Conservation (phyloP, 53 echinoderm and acorn worm genomes). For the Apostichopus leukothele region DNA sequence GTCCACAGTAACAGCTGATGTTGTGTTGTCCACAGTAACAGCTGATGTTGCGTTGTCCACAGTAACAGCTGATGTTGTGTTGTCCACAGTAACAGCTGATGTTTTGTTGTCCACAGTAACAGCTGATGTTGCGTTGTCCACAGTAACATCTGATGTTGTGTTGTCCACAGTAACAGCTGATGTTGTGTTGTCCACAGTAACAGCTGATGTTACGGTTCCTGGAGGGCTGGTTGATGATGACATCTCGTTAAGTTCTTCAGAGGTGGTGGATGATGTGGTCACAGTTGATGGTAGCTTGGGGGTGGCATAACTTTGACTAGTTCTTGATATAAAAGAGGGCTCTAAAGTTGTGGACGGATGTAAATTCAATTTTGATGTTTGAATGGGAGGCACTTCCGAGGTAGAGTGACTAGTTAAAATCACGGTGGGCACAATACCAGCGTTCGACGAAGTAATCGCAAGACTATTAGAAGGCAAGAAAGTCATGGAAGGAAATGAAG, state of each 20-base stretch:
- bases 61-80: too few species aligned
- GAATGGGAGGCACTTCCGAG: too few species aligned
- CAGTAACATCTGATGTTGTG: not conserved
- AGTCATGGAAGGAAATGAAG: slow-evolving; percentile 10
- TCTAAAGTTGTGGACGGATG: not conserved
- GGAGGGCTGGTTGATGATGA: not conserved
- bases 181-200: not conserved
- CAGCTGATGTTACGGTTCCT: not conserved
- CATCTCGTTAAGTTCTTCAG: not conserved
- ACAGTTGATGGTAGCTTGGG: not conserved
- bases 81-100: not conserved
- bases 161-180: not conserved
- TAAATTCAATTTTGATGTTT: not conserved
- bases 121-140: not conserved
- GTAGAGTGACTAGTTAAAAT: not conserved
- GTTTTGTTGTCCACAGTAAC: not conserved
- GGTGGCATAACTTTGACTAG: not conserved
- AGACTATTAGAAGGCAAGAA: not conserved
- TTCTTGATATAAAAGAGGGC: slow-evolving; percentile 7
- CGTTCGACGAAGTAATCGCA: not conserved
- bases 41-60: too few species aligned
- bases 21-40: too few species aligned
- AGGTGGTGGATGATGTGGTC: not conserved
- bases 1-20: too few species aligned
- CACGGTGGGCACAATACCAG: not conserved